Evolutionary conservation across 2,797 vertebrate species (phyloP), one percentile per base, ranked within the genome.

Genomic region (Rhynchonycteris naso): DNA sequence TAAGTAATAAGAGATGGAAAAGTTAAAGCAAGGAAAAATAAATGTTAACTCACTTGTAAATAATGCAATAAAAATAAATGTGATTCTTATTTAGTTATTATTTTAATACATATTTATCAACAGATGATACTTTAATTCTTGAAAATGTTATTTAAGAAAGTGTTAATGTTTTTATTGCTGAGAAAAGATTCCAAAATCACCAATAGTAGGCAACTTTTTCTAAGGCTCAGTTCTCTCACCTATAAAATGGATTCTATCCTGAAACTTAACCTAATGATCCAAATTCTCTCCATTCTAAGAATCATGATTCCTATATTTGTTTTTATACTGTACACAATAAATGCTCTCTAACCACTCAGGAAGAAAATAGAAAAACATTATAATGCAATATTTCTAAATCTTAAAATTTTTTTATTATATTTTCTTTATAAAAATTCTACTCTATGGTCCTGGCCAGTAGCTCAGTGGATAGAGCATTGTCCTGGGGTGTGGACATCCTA

Each of bases 51-150:
- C 68, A 33, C 18, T 92, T 78, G 3, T 88, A 71, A 86, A 88
- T 33, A 47, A 58, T 72, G 13, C 18, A 85, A 76, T 28, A 33
- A 21, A 80, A 91, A 83, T 43, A 26, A 88, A 72, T 75, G 4
- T 56, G 10, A 47, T 52, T 54, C 22, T 85, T 90, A 65, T 19
- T 78, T 84, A 88, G 18, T 30, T 72, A 47, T 75, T 22, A 65
- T 83, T 68, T 94, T 38, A 88, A 72, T 52, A 59, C 63, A 47
- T 52, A 69, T 66, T 65, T 87, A 94, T 92, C 38, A 43, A 7
- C 18, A 69, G 61, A 66, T 50, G 18, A 9, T 24, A 84, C 35
- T 30, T 61, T 90, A 69, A 88, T 33, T 91, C 74, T 79, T 83
- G 7, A 82, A 93, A 71, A 65, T 35, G 65, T 65, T 82, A 47